Evolutionary conservation across 2,113 vertebrate species (phyloP), one percentile per base, ranked within the genome.

Genomic region (Vidua macroura): DNA sequence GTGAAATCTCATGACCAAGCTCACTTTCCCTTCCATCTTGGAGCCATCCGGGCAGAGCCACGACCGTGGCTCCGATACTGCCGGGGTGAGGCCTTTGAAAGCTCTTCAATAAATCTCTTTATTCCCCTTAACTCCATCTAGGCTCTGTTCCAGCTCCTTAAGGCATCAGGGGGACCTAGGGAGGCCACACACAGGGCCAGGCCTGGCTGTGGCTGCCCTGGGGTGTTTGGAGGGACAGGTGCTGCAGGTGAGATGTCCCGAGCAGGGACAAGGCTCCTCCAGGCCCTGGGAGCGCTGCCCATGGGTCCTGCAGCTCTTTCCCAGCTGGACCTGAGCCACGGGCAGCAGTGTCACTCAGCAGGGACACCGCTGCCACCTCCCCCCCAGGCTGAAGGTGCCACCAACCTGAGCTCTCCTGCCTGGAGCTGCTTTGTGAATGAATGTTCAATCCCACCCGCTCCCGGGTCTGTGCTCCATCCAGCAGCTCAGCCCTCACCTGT

Each of bases 401-500:
- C 31, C 83, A 8, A 8, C 52, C 56, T 23, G 37, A 79, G 6
- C n/a, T 31, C 16, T 62, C 15, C 41, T n/a, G n/a, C 51, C 58
- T 15, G 3, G 14, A 75, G n/a, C 35, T 64, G n/a, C 39, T 83
- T 37, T 13, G 60, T 10, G 85, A 28, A 63, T 83, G 53, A 18
- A 7, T 22, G 44, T 15, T 11, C 2, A 4, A 30, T 39, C 14
- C 44, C 49, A 23, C 4, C 23, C 0, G 51, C 19, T 66, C 28
- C 58, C 1, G 0, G 31, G 17, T 28, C 12, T 43, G 63, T 0
- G 5, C 20, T 41, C 52, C 63, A 7, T 7, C 15, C 80, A n/a
- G 13, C 1, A 12, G 46, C 1, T 2, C 79, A 52, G 0, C 6
- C 18, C 63, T 25, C 9, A 2, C 39, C 43, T 11, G 27, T 1